Base-by-base conservation (phyloP, 2,113 vertebrate species). In the Pholis gunnellus region DNA sequence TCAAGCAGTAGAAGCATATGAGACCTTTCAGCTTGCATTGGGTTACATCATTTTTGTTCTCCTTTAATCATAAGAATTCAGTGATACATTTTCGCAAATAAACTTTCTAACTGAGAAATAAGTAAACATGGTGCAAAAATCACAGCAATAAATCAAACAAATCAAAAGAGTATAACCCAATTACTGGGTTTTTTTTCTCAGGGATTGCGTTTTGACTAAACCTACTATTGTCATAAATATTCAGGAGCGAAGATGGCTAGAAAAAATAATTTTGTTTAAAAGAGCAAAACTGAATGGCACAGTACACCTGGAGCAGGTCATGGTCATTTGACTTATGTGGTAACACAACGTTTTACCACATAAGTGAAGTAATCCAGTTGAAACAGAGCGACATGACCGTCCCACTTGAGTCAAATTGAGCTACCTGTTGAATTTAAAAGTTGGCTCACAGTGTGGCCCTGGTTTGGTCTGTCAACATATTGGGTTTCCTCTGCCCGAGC, bases 151-250 rank as follows among this genome's bases (percentile, higher is more conserved):
- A 81, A 81, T 82, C 25, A 57, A 75, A 82, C 27, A 27, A 31
- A 22, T 61, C 9, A 50, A 44, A 63, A 50, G 68, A 81, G 38
- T 73, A 38, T 27, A 72, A 82, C 36, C 31, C 71, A 80, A 88
- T 83, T 50, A 18, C 61, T 71, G 22, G 59, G 25, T 65, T 75
- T 67, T 75, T 75, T 75, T 74, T 89, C 79, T 71, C 34, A 40
- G 38, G 72, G 76, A 89, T 81, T 84, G 50, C 67, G 54, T 86
- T 79, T 60, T 69, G 71, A 29, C 44, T 83, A 75, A 72, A 44
- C 42, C 71, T 64, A 77, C 20, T 15, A 38, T 74, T 86, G 56
- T 72, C 6, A 66, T 70, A 60, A 80, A 87, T 81, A 68, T 63
- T 50, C 40, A 52, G 22, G 1, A 71, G 31, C 50, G 61, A 63